Conservation (phyloP, 2,113 vertebrate species). For the Ovis canadensis region DNA sequence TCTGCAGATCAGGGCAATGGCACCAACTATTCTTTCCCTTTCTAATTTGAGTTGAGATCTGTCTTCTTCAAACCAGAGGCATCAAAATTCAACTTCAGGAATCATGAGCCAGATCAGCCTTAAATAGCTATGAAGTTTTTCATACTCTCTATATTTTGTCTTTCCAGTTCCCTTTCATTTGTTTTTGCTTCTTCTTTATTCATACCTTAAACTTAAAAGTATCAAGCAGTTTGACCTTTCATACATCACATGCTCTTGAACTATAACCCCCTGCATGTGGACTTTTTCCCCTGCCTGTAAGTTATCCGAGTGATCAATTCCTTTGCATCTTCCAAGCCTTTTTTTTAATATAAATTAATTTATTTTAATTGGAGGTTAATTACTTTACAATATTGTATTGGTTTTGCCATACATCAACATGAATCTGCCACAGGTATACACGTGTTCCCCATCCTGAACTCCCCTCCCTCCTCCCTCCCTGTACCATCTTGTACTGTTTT, state of each 20-base stretch:
- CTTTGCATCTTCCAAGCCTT: neutral
- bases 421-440: too few relatives aligned
- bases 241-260: neutral
- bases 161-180: neutral
- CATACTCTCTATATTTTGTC: neutral
- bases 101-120: neutral
- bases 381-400: too few relatives aligned
- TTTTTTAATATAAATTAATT: too few relatives aligned
- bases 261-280: neutral
- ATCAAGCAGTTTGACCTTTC: neutral
- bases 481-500: neutral
- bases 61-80: neutral
- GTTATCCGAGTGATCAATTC: neutral
- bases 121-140: neutral
- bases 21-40: neutral
- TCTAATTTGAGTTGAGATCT: neutral
- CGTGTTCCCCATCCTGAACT: too few relatives aligned
- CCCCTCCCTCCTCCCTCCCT: too few relatives aligned
- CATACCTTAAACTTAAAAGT: neutral
- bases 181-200: neutral
- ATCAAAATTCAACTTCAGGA: neutral
- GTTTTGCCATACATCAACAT: too few relatives aligned
- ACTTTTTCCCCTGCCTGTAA: neutral
- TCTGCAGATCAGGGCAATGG: neutral
- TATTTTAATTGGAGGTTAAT: too few relatives aligned